Evolutionary conservation across 2,888 invertebrate genomes (phyloP).

Genomic region (Cephus runcator): DNA sequence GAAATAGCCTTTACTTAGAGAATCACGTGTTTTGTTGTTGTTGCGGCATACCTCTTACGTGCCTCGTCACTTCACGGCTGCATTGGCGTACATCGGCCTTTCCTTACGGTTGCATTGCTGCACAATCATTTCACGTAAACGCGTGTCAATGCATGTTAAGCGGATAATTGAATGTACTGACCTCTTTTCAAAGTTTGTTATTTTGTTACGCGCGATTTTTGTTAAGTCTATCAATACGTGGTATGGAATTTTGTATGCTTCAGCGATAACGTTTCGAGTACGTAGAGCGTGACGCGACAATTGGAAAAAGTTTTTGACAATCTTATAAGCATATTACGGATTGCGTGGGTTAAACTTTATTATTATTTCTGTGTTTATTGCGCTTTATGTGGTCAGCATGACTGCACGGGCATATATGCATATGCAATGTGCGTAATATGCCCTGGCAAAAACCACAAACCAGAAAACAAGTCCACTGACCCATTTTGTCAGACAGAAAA

Average conservation of each 20-base stretch:
- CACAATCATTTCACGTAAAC: background rate
- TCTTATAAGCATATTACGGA: background rate
- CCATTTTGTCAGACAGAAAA: background rate
- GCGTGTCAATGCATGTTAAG: background rate
- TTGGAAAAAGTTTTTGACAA: background rate
- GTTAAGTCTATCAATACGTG: background rate
- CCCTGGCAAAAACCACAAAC: background rate
- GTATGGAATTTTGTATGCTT: background rate
- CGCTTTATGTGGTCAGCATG: background rate
- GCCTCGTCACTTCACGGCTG: background rate
- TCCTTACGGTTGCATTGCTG: background rate
- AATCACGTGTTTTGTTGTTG: background rate
- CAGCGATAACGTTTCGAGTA: background rate
- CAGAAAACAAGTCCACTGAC: background rate
- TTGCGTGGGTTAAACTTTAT: background rate
- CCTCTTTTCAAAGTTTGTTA: background rate
- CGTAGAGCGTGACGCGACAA: background rate
- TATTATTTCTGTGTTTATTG: background rate
- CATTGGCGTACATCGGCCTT: background rate
- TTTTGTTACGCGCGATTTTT: background rate
- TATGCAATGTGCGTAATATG: background rate
- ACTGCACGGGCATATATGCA: background rate
- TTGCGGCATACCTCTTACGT: background rate
- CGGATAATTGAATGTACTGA: background rate
- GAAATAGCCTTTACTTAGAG: background rate